phyloP scores from a whole-genome alignment of 2,797 vertebrate species.

The Lithobates pipiens region DNA sequence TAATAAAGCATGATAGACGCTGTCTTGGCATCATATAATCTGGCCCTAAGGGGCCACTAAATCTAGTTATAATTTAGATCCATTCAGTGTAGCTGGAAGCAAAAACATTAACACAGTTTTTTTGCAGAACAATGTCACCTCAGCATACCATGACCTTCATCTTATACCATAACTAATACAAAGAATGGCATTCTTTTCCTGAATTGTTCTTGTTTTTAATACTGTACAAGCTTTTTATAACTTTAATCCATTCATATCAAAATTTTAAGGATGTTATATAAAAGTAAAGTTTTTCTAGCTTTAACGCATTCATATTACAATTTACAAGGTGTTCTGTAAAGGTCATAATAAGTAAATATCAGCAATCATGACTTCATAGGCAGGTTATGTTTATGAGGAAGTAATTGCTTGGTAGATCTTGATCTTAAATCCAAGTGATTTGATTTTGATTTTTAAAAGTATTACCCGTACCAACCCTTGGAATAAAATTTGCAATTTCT shows the following conservation, averaged over 20 bases:
- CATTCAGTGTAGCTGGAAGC: slow-evolving; percentile 33
- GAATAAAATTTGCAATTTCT: too few relatives aligned
- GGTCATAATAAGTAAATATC: too few relatives aligned
- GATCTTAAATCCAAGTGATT: too few relatives aligned
- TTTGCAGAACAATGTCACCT: slow-evolving; percentile 49
- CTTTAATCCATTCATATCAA: neutral
- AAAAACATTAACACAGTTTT: slow-evolving; percentile 23
- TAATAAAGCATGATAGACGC: slow-evolving; percentile 47
- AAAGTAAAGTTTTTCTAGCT: neutral
- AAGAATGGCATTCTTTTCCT: neutral
- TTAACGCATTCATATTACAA: neutral
- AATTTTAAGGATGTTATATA: neutral
- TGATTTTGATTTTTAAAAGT: too few relatives aligned
- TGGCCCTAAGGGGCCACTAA: slow-evolving; percentile 49
- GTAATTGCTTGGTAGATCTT: too few relatives aligned
- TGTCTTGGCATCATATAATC: slow-evolving; percentile 51
- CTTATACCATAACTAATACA: neutral
- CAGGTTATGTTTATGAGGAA: too few relatives aligned
- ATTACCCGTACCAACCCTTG: too few relatives aligned
- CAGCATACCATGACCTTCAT: slow-evolving; percentile 45
- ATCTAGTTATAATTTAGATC: slow-evolving; percentile 52
- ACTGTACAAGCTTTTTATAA: neutral
- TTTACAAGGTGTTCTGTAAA: neutral
- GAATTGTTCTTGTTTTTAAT: neutral
- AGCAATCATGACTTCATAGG: too few relatives aligned